Evolutionary conservation across 2,888 invertebrate species (phyloP).

Genomic region (Anthophora plumipes): DNA sequence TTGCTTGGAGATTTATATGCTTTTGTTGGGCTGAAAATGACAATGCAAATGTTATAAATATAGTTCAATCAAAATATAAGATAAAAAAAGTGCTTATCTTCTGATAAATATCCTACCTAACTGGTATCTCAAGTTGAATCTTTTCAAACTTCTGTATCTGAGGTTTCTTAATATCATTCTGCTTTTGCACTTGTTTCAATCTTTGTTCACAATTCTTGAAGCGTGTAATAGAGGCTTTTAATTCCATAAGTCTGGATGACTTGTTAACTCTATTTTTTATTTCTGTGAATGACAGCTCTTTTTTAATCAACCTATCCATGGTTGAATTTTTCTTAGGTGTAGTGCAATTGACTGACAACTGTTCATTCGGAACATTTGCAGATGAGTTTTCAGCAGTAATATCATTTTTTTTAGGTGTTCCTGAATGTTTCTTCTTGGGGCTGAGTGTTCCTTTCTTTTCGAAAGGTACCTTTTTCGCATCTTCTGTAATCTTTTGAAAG

Average conservation of each 20-base stretch:
- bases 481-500: conserved; percentile 73
- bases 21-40: conserved; percentile 87
- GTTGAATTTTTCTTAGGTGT: conserved; percentile 84
- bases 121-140: conserved; percentile 91
- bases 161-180: conserved; percentile 82
- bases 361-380: conserved; percentile 52
- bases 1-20: conserved; percentile 88
- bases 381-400: conserved; percentile 55
- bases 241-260: conserved; percentile 89
- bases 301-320: conserved; percentile 85
- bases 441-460: conserved; percentile 80
- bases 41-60: conserved; percentile 24
- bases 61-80: not conserved
- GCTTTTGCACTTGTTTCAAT: conserved; percentile 84
- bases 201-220: conserved; percentile 88
- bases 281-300: conserved; percentile 89
- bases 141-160: conserved; percentile 89
- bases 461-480: conserved; percentile 76
- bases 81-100: not conserved
- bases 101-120: conserved; percentile 86
- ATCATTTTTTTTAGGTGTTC: conserved; percentile 65
- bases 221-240: conserved; percentile 89
- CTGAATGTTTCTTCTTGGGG: conserved; percentile 74
- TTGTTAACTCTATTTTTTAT: conserved; percentile 89
- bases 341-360: conserved; percentile 60